Evolutionary conservation across 2,797 vertebrate genomes (phyloP).

Genomic region (Novumbra hubbsi): DNA sequence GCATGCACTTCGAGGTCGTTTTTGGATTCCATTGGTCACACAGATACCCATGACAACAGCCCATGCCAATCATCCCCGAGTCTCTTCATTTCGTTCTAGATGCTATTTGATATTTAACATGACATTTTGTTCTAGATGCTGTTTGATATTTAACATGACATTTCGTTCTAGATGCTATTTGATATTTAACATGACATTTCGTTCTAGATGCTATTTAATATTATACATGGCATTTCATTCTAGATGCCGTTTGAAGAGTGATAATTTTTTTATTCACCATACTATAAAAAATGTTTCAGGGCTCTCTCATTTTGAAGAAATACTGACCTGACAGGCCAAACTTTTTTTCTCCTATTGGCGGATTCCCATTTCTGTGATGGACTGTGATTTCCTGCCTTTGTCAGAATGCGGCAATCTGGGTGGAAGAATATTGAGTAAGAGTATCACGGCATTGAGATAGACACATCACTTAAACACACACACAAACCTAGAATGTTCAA

Average conservation of each 20-base stretch:
- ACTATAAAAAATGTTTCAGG: background rate
- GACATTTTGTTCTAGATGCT: no score
- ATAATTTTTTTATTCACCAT: background rate
- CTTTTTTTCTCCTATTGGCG: conserved; percentile 27
- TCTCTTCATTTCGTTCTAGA: background rate
- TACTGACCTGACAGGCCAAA: conserved; percentile 24
- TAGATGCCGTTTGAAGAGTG: background rate
- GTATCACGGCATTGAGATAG: conserved; percentile 37
- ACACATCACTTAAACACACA: background rate
- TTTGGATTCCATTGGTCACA: background rate
- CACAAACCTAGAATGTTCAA: background rate
- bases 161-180: no score
- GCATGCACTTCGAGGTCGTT: background rate
- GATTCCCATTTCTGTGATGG: conserved; percentile 36
- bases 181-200: background rate
- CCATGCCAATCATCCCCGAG: background rate
- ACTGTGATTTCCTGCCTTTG: conserved; percentile 27
- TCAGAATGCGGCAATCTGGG: conserved; percentile 22
- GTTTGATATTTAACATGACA: no score
- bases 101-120: no score
- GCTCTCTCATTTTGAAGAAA: background rate
- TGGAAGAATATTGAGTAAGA: conserved; percentile 45
- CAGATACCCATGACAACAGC: background rate
- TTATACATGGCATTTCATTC: background rate
- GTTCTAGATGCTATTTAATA: no score